A percentile compares a stretch with the other conserved stretches of the same genome.
Conservation (phyloP, 1,140 invertebrate species). For the Drosophila ercepeae region DNA sequence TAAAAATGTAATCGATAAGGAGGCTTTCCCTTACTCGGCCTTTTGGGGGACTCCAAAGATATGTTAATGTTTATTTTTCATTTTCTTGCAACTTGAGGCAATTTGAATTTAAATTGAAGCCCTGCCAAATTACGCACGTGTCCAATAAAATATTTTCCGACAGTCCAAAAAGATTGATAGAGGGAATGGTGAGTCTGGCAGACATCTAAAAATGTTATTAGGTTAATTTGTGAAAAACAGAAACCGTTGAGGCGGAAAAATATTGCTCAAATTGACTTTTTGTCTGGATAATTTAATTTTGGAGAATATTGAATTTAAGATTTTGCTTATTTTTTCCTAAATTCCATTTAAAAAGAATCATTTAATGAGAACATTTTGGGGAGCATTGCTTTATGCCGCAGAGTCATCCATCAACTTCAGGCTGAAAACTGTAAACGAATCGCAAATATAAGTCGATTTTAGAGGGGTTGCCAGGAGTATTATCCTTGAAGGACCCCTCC, state of each 20-base stretch:
- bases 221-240: not conserved
- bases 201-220: not conserved
- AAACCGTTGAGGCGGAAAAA: not conserved
- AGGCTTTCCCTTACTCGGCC: not conserved
- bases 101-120: constrained; percentile 65
- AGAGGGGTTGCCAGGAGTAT: constrained; percentile 1
- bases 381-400: not conserved
- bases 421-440: constrained; percentile 28
- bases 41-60: not conserved
- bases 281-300: not conserved
- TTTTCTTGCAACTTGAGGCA: constrained; percentile 38
- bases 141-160: constrained; percentile 37
- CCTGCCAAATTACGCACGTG: constrained; percentile 47
- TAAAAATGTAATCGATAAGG: not conserved
- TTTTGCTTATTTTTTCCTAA: not conserved
- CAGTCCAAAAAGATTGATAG: not conserved
- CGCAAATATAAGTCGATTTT: constrained; percentile 33
- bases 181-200: not conserved
- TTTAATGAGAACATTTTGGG: not conserved
- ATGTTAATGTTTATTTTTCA: constrained; percentile 31
- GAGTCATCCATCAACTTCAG: constrained; percentile 61
- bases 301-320: not conserved
- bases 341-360: not conserved
- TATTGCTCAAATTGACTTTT: not conserved
- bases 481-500: not conserved